A percentile compares a stretch with the other conserved stretches of the same genome.
These are phyloP conservation scores for Netelia fuscicornis DNA, from an alignment of 2,888 invertebrate genomes.

Conservation along the genomic window DNA sequence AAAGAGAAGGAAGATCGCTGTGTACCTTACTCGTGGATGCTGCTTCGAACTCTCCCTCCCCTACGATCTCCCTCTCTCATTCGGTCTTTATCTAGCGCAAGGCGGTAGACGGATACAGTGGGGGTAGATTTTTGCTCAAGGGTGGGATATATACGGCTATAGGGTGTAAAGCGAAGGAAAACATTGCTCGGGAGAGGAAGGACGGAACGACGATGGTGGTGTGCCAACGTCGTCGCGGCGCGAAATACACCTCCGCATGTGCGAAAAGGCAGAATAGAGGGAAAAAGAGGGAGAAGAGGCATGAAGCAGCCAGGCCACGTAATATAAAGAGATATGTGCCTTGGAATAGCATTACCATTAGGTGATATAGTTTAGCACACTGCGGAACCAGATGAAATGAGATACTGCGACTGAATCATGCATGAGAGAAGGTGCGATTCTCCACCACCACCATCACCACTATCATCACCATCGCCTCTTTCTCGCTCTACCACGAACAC, in stretches of 20 bases:
- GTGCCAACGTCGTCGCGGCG: slow-evolving; percentile 58
- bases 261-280: slow-evolving; percentile 44
- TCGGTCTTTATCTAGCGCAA: slow-evolving; percentile 14
- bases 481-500: slow-evolving; percentile 55
- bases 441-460: slow-evolving; percentile 76
- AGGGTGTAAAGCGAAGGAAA: slow-evolving; percentile 53
- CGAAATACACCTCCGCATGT: slow-evolving; percentile 61
- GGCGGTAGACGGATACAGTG: slow-evolving; percentile 30
- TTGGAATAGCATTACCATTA: slow-evolving; percentile 84
- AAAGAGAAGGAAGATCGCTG: slow-evolving; percentile 18
- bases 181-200: slow-evolving; percentile 44
- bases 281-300: slow-evolving; percentile 72
- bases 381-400: slow-evolving; percentile 84
- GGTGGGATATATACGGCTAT: slow-evolving; percentile 31
- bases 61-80: not conserved
- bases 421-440: slow-evolving; percentile 84
- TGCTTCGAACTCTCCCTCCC: slow-evolving; percentile 48
- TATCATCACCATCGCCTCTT: slow-evolving; percentile 58
- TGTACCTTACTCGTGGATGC: slow-evolving; percentile 46
- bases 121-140: slow-evolving; percentile 62
- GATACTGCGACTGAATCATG: slow-evolving; percentile 85
- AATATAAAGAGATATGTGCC: slow-evolving; percentile 85
- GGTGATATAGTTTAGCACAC: slow-evolving; percentile 84
- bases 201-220: slow-evolving; percentile 65
- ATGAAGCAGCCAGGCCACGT: slow-evolving; percentile 80